These are phyloP conservation scores for Didymodactylos carnosus DNA, from an alignment of 2,888 invertebrate species.

Conservation along the genomic window DNA sequence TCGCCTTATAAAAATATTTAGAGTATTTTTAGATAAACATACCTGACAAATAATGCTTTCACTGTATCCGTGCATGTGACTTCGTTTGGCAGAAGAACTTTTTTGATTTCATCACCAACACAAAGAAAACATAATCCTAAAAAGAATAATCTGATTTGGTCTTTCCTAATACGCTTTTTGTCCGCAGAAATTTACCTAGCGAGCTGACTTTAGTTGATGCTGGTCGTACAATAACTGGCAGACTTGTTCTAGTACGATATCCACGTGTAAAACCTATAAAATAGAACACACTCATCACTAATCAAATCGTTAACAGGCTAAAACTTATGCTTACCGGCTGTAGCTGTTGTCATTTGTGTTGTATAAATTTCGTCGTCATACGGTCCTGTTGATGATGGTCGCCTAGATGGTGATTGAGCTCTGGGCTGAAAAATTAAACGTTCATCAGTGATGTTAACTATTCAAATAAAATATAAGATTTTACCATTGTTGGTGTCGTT, in stretches of 20 bases:
- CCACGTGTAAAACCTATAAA: not conserved
- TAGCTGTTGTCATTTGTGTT: not conserved
- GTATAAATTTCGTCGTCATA: not conserved
- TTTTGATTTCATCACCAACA: conserved; percentile 80
- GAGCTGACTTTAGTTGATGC: not conserved
- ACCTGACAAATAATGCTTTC: conserved; percentile 72
- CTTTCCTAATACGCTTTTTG: too few species aligned
- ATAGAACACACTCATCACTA: too few species aligned
- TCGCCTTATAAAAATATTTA: too few species aligned
- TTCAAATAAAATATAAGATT: not conserved
- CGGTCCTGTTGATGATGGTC: not conserved
- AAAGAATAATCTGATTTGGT: conserved; percentile 13
- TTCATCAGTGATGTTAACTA: not conserved
- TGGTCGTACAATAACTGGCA: not conserved
- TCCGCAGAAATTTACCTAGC: too few species aligned
- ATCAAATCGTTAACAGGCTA: too few species aligned
- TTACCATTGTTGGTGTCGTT: not conserved
- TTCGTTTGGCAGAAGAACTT: conserved; percentile 84
- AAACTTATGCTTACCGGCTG: not conserved
- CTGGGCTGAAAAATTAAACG: not conserved
- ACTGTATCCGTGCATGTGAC: conserved; percentile 89
- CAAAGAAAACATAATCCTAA: conserved; percentile 75
- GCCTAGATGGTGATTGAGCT: not conserved
- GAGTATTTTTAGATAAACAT: too few species aligned
- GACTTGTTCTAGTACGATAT: not conserved